Percentiles rank a stretch among this genome's conserved stretches.
Conservation (phyloP, 2,113 vertebrate genomes). For the Cephalophus harveyi region DNA sequence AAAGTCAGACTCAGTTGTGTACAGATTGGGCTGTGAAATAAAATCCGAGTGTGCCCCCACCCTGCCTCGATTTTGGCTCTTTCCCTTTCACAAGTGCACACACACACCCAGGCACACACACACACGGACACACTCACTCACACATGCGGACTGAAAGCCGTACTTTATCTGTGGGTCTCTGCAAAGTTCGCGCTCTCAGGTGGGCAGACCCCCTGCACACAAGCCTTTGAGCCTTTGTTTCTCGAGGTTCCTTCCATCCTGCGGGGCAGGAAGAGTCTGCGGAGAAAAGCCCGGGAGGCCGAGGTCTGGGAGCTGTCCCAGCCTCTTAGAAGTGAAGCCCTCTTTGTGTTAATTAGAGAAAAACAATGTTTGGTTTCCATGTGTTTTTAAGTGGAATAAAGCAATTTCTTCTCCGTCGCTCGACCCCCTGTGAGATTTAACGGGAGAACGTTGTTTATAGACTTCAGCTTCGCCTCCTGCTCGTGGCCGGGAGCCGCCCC, state of each 20-base stretch:
- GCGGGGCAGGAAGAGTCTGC: accelerated
- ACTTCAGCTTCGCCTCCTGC: not conserved
- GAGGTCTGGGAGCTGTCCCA: not conserved
- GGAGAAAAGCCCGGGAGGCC: not conserved
- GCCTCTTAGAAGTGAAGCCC: not conserved
- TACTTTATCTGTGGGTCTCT: not conserved
- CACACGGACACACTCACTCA: not conserved
- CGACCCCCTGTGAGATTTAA: not conserved
- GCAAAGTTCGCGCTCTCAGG: not conserved
- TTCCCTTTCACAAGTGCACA: too few species aligned
- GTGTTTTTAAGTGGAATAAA: not conserved
- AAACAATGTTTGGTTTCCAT: not conserved
- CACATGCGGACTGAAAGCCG: not conserved
- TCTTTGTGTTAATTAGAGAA: not conserved
- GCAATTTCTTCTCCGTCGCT: not conserved
- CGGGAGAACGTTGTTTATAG: not conserved
- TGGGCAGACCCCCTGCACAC: not conserved
- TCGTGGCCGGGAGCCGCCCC: not conserved
- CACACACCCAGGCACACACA: not conserved
- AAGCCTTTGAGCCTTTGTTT: not conserved
- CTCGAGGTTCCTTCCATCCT: accelerated
- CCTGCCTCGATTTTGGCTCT: not conserved
- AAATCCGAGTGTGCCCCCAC: not conserved
- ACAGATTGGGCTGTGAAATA: not conserved
- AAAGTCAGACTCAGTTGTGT: conserved; percentile 23